Percentiles rank a stretch among this genome's conserved stretches.
phyloP scores from a whole-genome alignment of 37 sponge, comb jelly and placozoan genomes.

The Halisarca cf. caerulea region DNA sequence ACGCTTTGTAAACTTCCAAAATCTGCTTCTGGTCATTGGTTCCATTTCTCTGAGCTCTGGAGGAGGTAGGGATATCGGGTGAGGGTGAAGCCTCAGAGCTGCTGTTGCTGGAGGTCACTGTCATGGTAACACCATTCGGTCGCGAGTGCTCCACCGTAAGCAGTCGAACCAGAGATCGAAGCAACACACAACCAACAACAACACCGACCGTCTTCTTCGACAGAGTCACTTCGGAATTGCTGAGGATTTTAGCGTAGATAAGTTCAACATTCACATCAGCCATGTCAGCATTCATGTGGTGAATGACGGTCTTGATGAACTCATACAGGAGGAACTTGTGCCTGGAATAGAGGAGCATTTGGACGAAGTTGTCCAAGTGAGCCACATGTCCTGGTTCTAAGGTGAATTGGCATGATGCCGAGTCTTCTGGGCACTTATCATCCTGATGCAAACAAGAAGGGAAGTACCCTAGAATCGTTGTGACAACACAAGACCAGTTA shows the following conservation, averaged over 20 bases:
- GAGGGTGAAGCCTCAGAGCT: background rate
- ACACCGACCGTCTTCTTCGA: conserved; percentile 27
- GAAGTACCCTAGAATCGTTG: conserved; percentile 59
- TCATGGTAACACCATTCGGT: background rate
- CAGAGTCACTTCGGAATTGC: background rate
- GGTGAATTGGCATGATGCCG: background rate
- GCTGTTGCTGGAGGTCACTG: background rate
- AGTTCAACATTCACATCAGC: background rate
- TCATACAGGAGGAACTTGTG: background rate
- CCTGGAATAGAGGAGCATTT: conserved; percentile 37
- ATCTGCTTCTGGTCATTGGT: too few species aligned
- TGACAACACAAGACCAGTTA: conserved; percentile 63
- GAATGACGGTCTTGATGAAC: conserved; percentile 37
- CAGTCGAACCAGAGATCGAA: conserved; percentile 51
- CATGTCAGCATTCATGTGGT: conserved; percentile 33
- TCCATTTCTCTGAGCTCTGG: too few species aligned
- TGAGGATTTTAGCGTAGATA: background rate
- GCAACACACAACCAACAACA: conserved; percentile 53
- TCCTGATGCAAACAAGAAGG: background rate
- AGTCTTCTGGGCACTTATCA: background rate
- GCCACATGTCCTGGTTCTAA: conserved; percentile 14
- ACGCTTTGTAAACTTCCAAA: too few species aligned
- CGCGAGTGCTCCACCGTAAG: conserved; percentile 55
- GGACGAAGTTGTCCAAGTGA: conserved; percentile 45
- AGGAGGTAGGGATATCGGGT: too few species aligned